Evolutionary conservation across 2,797 vertebrate genomes (phyloP).

Genomic region (Cichlasoma orientale): DNA sequence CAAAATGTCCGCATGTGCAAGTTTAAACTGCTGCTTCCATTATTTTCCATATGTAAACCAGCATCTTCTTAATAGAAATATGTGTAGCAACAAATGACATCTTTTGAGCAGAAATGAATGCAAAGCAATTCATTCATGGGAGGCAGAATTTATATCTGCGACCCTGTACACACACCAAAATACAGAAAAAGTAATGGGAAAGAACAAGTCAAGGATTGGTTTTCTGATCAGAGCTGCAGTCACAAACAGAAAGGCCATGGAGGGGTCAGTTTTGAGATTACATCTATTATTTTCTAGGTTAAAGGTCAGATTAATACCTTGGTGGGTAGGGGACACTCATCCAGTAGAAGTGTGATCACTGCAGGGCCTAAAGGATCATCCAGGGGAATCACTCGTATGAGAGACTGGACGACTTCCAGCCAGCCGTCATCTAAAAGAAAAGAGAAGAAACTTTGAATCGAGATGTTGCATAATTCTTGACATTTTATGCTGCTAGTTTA

Average conservation of each 20-base stretch:
- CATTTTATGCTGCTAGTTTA: background rate
- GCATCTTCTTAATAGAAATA: background rate
- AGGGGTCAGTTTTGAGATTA: background rate
- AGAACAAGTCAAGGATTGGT: background rate
- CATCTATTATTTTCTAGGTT: background rate
- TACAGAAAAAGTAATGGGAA: background rate
- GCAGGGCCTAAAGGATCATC: constrained; percentile 98
- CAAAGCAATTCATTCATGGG: background rate
- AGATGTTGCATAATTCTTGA: background rate
- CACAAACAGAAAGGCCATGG: background rate
- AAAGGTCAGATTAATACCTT: constrained; percentile 81
- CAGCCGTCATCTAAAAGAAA: constrained; percentile 91
- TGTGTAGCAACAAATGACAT: background rate
- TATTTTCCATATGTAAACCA: background rate
- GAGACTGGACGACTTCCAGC: constrained; percentile 97
- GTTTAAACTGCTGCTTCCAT: background rate
- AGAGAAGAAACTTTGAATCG: background rate
- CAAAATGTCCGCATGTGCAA: too few species aligned
- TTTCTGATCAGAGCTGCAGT: background rate
- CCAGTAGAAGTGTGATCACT: constrained; percentile 96
- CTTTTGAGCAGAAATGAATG: background rate
- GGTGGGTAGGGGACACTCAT: constrained; percentile 97
- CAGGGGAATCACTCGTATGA: constrained; percentile 97
- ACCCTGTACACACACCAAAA: background rate
- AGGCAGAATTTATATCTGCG: background rate